Conservation (phyloP, 2,113 vertebrate genomes). For the Bufo bufo region DNA sequence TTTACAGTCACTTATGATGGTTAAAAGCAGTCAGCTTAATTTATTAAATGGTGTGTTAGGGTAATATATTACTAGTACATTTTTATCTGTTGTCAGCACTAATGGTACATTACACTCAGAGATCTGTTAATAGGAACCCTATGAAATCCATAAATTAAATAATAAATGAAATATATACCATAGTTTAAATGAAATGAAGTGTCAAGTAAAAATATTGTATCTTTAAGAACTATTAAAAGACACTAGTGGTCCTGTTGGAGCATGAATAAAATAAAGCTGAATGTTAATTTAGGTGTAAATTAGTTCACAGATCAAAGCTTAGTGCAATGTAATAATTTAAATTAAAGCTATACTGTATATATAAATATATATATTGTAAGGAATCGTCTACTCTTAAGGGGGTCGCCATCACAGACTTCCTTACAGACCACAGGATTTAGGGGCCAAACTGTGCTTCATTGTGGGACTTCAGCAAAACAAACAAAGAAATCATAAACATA, state of each 20-base stretch:
- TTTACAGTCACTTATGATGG: slow-evolving; percentile 27
- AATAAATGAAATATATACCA: slow-evolving; percentile 22
- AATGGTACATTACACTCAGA: slow-evolving; percentile 44
- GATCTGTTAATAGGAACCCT: slow-evolving; percentile 34
- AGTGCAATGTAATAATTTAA: not conserved
- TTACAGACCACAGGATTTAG: no score
- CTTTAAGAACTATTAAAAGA: slow-evolving; percentile 47
- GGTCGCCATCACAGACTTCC: no score
- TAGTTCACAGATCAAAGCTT: slow-evolving; percentile 2
- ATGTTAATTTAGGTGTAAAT: slow-evolving; percentile 34
- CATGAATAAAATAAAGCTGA: slow-evolving; percentile 17
- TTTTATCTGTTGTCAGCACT: slow-evolving; percentile 49
- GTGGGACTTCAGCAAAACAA: no score
- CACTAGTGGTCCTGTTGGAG: slow-evolving; percentile 19
- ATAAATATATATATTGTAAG: no score
- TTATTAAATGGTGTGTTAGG: slow-evolving; percentile 49
- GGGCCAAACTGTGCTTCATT: no score
- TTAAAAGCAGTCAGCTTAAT: slow-evolving; percentile 30
- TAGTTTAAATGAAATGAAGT: slow-evolving; percentile 40
- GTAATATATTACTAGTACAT: slow-evolving; percentile 43
- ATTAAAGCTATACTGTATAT: not conserved
- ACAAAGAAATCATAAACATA: no score
- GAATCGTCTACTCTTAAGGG: no score
- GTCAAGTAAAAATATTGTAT: slow-evolving; percentile 49
- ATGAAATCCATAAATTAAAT: slow-evolving; percentile 41